A percentile compares a stretch with the other conserved stretches of the same genome.
Conservation (phyloP, 2,797 vertebrate species). For the Scarus forsteni region DNA sequence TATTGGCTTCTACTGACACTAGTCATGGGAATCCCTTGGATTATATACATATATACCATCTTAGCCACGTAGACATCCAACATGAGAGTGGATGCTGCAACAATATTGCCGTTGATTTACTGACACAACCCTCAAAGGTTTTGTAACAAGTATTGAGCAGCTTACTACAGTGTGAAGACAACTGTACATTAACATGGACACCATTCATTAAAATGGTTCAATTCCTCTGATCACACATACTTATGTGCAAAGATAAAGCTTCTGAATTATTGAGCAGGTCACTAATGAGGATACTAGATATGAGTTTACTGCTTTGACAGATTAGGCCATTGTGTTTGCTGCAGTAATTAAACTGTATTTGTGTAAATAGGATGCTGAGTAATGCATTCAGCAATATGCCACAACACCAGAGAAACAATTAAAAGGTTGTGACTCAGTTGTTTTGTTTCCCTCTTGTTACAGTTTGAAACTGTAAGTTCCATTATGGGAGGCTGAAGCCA, state of each 20-base stretch:
- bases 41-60: no score
- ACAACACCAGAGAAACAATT: slow-evolving; percentile 44
- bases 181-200: no score
- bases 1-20: no score
- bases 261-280: slow-evolving; percentile 46
- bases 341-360: slow-evolving; percentile 45
- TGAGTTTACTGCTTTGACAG: slow-evolving; percentile 26
- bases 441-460: slow-evolving; percentile 49
- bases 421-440: slow-evolving; percentile 57
- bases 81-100: no score
- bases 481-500: slow-evolving; percentile 51
- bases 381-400: slow-evolving; percentile 45
- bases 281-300: slow-evolving; percentile 42
- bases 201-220: neutral
- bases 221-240: slow-evolving; percentile 39
- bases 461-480: slow-evolving; percentile 45
- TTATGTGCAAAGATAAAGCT: slow-evolving; percentile 16
- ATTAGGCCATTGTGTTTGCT: slow-evolving; percentile 36
- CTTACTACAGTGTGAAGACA: no score
- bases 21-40: no score
- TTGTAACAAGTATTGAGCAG: no score
- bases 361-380: slow-evolving; percentile 49
- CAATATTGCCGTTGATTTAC: no score
- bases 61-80: no score
- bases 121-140: no score